Evolutionary conservation across 30 jellyfish, hydroid and myxozoan genomes (phyloP).

Genomic region (Chironex yamaguchii): DNA sequence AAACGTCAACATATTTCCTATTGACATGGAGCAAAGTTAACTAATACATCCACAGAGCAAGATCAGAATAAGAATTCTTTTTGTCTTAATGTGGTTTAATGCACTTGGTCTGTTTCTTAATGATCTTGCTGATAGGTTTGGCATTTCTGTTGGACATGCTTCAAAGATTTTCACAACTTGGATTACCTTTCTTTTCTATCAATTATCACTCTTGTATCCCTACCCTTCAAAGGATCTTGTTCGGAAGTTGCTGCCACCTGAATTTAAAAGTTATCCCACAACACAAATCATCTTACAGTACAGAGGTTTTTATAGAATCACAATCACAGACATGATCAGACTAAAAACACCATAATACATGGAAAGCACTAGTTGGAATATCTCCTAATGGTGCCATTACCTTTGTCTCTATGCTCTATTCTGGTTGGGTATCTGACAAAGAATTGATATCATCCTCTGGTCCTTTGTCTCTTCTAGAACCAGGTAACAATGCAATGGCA

Average conservation of each 20-base stretch:
- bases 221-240: constrained; percentile 27
- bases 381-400: constrained; percentile 33
- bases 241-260: constrained; percentile 8
- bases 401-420: constrained; percentile 1
- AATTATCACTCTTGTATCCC: constrained; percentile 11
- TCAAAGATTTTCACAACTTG: constrained; percentile 56
- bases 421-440: constrained; percentile 46
- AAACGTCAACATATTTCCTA: no score
- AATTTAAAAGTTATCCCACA: constrained; percentile 35
- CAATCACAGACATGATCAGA: constrained; percentile 33
- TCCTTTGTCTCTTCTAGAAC: constrained; percentile 12
- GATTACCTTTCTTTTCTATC: constrained; percentile 20
- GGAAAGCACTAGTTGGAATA: constrained; percentile 54
- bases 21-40: no score
- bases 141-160: constrained; percentile 24
- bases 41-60: no score
- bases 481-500: constrained; percentile 65
- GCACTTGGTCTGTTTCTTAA: constrained; percentile 37
- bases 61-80: background rate
- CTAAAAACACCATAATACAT: constrained; percentile 24
- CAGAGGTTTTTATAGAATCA: constrained; percentile 50
- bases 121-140: constrained; percentile 24
- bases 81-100: constrained; percentile 14
- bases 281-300: constrained; percentile 52
- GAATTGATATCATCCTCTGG: constrained; percentile 6